A percentile compares a stretch with the other conserved stretches of the same genome.
Conservation (phyloP, 2,113 vertebrate species). For the Oplegnathus fasciatus region DNA sequence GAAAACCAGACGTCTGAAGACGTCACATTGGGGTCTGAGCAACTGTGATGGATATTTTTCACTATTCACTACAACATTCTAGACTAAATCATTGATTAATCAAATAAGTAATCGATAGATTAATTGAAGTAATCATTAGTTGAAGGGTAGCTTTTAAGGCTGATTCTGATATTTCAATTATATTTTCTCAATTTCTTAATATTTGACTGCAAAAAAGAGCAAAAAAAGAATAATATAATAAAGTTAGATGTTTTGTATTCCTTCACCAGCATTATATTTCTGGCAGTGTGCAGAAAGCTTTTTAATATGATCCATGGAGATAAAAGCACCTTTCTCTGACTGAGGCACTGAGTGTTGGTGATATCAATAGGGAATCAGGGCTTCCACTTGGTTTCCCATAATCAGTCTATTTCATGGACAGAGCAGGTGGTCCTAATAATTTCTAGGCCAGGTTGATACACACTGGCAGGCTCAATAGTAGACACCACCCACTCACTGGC, state of each 20-base stretch:
- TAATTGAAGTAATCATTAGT: background rate
- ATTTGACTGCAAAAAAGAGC: background rate
- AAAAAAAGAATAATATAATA: background rate
- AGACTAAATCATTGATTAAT: no score
- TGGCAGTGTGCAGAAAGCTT: background rate
- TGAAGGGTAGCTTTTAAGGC: background rate
- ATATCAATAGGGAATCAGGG: background rate
- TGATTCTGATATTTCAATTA: background rate
- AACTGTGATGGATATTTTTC: no score
- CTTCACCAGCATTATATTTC: background rate
- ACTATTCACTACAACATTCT: no score
- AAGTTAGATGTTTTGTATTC: background rate
- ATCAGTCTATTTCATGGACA: background rate
- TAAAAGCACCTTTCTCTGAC: no score
- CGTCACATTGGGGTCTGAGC: no score
- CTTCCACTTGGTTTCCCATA: background rate
- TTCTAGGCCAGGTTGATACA: background rate
- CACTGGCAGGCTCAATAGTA: background rate
- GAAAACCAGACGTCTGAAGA: no score
- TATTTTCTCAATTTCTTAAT: background rate
- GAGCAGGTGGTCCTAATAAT: slow-evolving; percentile 14
- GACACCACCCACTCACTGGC: slow-evolving; percentile 41
- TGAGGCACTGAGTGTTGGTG: background rate
- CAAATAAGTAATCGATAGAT: background rate
- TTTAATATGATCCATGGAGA: background rate